Conservation (phyloP, 2,888 invertebrate species). For the Abrostola tripartita region DNA sequence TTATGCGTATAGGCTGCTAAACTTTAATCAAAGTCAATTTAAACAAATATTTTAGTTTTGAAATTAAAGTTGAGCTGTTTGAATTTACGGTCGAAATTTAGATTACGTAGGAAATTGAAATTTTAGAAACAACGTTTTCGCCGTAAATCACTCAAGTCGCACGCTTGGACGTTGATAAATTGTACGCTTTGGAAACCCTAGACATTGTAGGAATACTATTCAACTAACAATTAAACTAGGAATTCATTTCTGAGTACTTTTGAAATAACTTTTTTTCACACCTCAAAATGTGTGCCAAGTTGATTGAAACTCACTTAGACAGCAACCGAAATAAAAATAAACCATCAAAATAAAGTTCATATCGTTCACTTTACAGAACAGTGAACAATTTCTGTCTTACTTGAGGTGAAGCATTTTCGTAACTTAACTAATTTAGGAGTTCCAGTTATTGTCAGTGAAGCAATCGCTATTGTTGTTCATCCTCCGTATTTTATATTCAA, state of each 20-base stretch:
- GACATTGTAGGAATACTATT: constrained; percentile 25
- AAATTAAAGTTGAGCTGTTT: constrained; percentile 3
- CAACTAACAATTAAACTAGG: constrained; percentile 11
- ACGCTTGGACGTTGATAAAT: constrained; percentile 50
- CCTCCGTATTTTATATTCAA: too few species aligned
- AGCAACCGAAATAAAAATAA: too few species aligned
- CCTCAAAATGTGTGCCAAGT: not conserved
- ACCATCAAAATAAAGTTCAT: too few species aligned
- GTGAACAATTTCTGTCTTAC: too few species aligned
- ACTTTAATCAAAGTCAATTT: too few species aligned
- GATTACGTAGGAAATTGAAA: constrained; percentile 4
- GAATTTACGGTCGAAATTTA: constrained; percentile 5
- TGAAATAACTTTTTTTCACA: not conserved
- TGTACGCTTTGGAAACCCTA: constrained; percentile 26
- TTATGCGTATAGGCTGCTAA: not conserved
- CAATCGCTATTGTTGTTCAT: too few species aligned
- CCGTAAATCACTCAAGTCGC: constrained; percentile 46
- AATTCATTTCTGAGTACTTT: not conserved
- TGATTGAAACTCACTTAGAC: too few species aligned
- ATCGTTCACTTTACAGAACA: too few species aligned
- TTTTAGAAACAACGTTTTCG: constrained; percentile 18
- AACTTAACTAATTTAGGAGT: too few species aligned
- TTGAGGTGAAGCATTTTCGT: too few species aligned
- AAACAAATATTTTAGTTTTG: too few species aligned
- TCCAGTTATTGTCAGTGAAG: too few species aligned